Conservation (phyloP, 2,888 invertebrate genomes). For the Leucoma salicis region DNA sequence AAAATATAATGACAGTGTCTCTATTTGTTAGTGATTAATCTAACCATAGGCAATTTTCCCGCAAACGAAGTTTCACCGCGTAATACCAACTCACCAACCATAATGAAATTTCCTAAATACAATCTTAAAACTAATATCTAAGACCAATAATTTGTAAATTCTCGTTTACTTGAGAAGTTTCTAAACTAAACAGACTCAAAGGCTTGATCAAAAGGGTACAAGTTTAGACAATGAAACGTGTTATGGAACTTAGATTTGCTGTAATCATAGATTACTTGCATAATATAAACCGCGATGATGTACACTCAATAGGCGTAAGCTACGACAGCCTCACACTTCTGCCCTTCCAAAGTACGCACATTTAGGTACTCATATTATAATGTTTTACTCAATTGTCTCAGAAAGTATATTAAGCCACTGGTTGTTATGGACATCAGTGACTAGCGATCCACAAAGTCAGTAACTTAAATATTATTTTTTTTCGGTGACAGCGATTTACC, state of each 20-base stretch:
- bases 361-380: too few species aligned
- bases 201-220: constrained; percentile 6
- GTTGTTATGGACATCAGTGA: too few species aligned
- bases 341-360: too few species aligned
- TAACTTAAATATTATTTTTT: too few species aligned
- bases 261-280: too few species aligned
- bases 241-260: background rate
- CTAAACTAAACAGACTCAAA: constrained; percentile 10
- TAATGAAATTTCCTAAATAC: constrained; percentile 2
- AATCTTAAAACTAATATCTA: background rate
- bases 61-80: background rate
- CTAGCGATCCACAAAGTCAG: too few species aligned
- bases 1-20: background rate
- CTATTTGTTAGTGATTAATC: background rate
- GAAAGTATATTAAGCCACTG: too few species aligned
- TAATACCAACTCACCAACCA: background rate
- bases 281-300: too few species aligned
- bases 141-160: background rate
- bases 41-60: background rate
- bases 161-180: background rate
- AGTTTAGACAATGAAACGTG: background rate
- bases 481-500: too few species aligned
- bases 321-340: too few species aligned
- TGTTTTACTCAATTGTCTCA: too few species aligned
- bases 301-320: too few species aligned